phyloP scores from a whole-genome alignment of 2,888 invertebrate genomes.

The Drosophila flavopinicola region DNA sequence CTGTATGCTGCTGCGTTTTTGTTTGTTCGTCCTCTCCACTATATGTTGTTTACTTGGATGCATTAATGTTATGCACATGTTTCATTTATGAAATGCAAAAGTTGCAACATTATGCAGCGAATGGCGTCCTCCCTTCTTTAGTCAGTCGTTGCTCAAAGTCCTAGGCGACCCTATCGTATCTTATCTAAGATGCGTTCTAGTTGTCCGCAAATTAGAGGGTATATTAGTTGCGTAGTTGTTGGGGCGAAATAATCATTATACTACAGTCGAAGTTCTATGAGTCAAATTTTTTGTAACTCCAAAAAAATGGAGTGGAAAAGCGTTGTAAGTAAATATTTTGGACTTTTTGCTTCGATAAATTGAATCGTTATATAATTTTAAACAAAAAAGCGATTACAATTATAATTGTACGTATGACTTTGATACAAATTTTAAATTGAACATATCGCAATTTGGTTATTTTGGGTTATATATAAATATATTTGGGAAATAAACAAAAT shows the following conservation, averaged over 20 bases:
- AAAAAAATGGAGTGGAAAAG: too few relatives aligned
- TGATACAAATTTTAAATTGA: too few relatives aligned
- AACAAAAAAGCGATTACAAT: too few relatives aligned
- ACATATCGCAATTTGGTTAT: too few relatives aligned
- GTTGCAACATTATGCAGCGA: constrained; percentile 57
- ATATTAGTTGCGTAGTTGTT: neutral
- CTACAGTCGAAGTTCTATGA: too few relatives aligned
- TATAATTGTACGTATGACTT: too few relatives aligned
- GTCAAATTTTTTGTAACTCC: too few relatives aligned
- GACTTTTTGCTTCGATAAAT: too few relatives aligned
- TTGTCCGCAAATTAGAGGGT: neutral
- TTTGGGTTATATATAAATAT: neutral
- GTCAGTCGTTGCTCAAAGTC: constrained; percentile 10
- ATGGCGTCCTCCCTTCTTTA: constrained; percentile 8
- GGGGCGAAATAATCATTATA: too few relatives aligned
- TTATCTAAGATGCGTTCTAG: neutral
- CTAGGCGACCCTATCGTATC: neutral
- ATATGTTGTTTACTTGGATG: constrained; percentile 51
- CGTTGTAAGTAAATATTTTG: too few relatives aligned
- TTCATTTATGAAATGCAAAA: constrained; percentile 76
- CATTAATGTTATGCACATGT: constrained; percentile 76
- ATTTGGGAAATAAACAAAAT: neutral
- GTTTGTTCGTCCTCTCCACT: constrained; percentile 1
- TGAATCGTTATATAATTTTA: too few relatives aligned
- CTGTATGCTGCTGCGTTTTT: constrained; percentile 4